A percentile compares a stretch with the other conserved stretches of the same genome.
Evolutionary conservation across 2,888 invertebrate genomes (phyloP).

Genomic region (Eristalis intricaria): DNA sequence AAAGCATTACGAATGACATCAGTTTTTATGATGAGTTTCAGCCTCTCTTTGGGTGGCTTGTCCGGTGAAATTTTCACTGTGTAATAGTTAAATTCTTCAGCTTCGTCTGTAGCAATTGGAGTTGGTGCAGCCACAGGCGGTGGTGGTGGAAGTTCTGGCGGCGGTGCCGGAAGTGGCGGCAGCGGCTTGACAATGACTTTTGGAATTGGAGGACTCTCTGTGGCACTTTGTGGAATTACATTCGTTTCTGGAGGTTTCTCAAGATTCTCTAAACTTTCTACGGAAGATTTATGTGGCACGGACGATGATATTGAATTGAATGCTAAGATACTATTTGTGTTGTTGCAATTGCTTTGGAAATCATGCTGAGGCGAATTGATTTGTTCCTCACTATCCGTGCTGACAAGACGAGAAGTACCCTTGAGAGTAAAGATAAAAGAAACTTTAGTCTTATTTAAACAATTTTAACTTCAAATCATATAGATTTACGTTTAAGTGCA

Average conservation of each 20-base stretch:
- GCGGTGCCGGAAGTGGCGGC: background rate
- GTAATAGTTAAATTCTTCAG: slow-evolving; percentile 80
- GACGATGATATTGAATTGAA: slow-evolving; percentile 73
- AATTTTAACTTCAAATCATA: background rate
- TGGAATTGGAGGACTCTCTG: slow-evolving; percentile 60
- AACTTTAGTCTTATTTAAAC: background rate
- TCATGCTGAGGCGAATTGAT: slow-evolving; percentile 82
- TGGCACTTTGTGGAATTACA: slow-evolving; percentile 68
- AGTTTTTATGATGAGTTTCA: slow-evolving; percentile 82
- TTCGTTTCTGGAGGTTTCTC: slow-evolving; percentile 76
- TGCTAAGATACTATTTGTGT: slow-evolving; percentile 76
- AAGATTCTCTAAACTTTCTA: slow-evolving; percentile 38
- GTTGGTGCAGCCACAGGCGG: slow-evolving; percentile 57
- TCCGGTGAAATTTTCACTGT: slow-evolving; percentile 80
- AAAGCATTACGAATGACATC: slow-evolving; percentile 80
- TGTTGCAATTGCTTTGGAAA: slow-evolving; percentile 70
- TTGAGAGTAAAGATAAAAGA: slow-evolving; percentile 63
- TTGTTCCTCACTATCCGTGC: slow-evolving; percentile 86
- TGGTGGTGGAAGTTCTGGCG: slow-evolving; percentile 25
- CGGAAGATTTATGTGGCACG: slow-evolving; percentile 62
- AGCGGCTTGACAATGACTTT: slow-evolving; percentile 59
- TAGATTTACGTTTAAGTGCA: background rate
- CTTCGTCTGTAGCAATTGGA: slow-evolving; percentile 76
- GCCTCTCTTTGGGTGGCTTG: slow-evolving; percentile 82
- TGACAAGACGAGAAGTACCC: slow-evolving; percentile 86